Evolutionary conservation across 2,797 vertebrate genomes (phyloP).

Genomic region (Labroides dimidiatus): DNA sequence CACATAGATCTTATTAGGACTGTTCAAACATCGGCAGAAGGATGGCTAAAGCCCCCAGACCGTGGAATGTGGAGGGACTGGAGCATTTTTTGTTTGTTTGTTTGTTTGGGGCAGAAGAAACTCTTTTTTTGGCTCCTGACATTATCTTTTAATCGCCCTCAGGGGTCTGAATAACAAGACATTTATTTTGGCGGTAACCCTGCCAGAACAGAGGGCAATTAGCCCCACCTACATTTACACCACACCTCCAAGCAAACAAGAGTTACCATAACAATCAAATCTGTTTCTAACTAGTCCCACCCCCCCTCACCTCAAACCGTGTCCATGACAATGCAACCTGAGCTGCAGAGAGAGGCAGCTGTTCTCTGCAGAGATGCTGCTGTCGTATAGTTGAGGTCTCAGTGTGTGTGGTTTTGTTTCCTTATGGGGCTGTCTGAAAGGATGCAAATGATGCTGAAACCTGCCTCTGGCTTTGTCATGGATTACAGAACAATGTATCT

Average conservation of each 20-base stretch:
- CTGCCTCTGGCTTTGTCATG: conserved; percentile 39
- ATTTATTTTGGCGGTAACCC: conserved; percentile 42
- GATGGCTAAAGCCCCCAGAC: conserved; percentile 47
- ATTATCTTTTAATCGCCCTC: conserved; percentile 61
- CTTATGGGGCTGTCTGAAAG: conserved; percentile 47
- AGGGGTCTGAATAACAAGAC: conserved; percentile 59
- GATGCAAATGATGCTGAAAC: conserved; percentile 71
- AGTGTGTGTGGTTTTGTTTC: conserved; percentile 51
- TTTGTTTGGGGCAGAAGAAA: conserved; percentile 39
- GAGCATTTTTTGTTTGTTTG: conserved; percentile 37
- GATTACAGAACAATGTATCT: conserved; percentile 45
- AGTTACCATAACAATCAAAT: conserved; percentile 74
- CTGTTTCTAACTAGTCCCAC: conserved; percentile 39
- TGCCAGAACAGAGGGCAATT: conserved; percentile 49
- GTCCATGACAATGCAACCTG: conserved; percentile 73
- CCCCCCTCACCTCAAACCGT: conserved; percentile 53
- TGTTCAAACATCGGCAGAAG: conserved; percentile 64
- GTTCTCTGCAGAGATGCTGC: conserved; percentile 47
- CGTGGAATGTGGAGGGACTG: conserved; percentile 66
- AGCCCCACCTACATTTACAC: conserved; percentile 67
- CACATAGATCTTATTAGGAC: conserved; percentile 72
- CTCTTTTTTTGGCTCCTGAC: conserved; percentile 54
- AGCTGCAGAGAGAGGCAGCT: conserved; percentile 33
- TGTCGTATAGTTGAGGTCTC: conserved; percentile 34
- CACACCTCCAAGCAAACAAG: conserved; percentile 70